Evolutionary conservation across 1,140 invertebrate genomes (phyloP).

Genomic region (Achatina immaculata): DNA sequence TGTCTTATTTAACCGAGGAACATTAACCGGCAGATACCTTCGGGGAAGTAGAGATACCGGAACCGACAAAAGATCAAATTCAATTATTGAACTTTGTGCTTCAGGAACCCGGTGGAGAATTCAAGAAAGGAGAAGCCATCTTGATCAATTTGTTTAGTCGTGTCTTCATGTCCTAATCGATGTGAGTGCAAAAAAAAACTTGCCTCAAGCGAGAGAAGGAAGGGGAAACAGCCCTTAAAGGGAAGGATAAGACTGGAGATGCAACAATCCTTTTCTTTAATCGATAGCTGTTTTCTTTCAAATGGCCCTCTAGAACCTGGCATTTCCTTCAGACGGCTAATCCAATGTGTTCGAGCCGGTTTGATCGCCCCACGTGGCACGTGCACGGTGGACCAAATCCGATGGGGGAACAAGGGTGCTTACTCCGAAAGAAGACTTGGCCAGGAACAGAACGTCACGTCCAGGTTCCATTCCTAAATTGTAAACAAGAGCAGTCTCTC

Average conservation of each 20-base stretch:
- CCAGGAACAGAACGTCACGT: neutral
- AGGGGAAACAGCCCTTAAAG: neutral
- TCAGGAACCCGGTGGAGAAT: neutral
- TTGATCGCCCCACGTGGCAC: neutral
- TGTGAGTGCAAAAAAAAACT: no score
- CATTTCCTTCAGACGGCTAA: conserved; percentile 7
- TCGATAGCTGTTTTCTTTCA: neutral
- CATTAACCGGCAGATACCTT: no score
- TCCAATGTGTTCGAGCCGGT: neutral
- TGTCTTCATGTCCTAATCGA: neutral
- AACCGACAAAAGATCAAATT: neutral
- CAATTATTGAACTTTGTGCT: neutral
- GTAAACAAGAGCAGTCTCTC: neutral
- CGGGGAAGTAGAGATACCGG: neutral
- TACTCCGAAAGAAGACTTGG: neutral
- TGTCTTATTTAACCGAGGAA: no score
- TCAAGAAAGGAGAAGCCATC: neutral
- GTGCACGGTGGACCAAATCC: neutral
- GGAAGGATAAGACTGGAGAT: neutral
- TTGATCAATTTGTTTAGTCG: neutral
- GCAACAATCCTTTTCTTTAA: neutral
- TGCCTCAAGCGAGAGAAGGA: no score
- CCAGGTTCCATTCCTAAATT: neutral
- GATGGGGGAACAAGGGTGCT: neutral
- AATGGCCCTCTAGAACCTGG: neutral